Evolutionary conservation across 2,888 invertebrate genomes (phyloP).

Genomic region (Ichneumon xanthorius): DNA sequence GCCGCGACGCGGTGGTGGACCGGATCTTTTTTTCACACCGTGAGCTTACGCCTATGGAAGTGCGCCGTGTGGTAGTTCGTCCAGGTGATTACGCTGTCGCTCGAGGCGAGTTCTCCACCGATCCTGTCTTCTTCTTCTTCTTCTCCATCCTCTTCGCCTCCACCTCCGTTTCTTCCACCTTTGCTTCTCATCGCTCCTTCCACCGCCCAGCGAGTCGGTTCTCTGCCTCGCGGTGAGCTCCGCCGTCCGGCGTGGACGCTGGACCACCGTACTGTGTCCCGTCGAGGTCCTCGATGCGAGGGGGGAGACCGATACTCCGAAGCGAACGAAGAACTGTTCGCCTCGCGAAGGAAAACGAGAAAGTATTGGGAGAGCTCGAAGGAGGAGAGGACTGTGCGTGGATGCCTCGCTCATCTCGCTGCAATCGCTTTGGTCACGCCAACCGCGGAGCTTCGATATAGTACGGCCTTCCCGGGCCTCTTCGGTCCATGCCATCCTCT

Average conservation of each 20-base stretch:
- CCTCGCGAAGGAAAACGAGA: constrained; percentile 65
- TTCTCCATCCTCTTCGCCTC: constrained; percentile 43
- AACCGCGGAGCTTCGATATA: constrained; percentile 69
- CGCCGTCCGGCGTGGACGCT: constrained; percentile 62
- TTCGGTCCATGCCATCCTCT: constrained; percentile 66
- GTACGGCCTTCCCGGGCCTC: constrained; percentile 34
- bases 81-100: constrained; percentile 84
- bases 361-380: constrained; percentile 46
- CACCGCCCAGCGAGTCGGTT: constrained; percentile 40
- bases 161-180: constrained; percentile 47
- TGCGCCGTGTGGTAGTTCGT: constrained; percentile 79
- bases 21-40: background rate
- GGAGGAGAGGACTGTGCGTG: constrained; percentile 46
- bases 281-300: constrained; percentile 73
- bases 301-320: constrained; percentile 50
- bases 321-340: constrained; percentile 42
- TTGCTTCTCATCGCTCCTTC: constrained; percentile 47
- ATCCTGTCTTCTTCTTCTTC: constrained; percentile 56
- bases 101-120: constrained; percentile 76
- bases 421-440: constrained; percentile 82
- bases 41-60: constrained; percentile 74
- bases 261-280: constrained; percentile 73
- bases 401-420: constrained; percentile 76
- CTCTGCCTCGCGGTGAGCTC: constrained; percentile 39
- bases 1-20: background rate